Base-by-base conservation (phyloP, 2,113 vertebrate species). In the Odocoileus virginianus region DNA sequence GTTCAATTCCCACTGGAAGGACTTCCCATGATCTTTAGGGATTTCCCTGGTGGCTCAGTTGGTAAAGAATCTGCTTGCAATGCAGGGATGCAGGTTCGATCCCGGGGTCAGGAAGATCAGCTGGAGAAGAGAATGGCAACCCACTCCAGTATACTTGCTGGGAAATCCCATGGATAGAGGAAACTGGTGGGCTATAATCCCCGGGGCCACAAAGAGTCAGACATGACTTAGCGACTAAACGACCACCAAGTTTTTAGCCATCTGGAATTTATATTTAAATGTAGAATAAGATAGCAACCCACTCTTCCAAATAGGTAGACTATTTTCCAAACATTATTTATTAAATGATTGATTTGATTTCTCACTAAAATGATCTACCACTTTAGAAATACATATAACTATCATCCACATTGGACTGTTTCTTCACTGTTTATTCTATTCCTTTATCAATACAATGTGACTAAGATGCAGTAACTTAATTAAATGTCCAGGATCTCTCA, bases 381-480 rank as follows among this genome's bases (percentile, higher is more conserved):
- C 4, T 50, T 87, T 7, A 19, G 30, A 87, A 87, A 84, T 40
- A 92, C 23, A 92, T 55, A 88, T 27, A 92, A 88, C 64, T 87
- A 55, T 81, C 71, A 58, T 71, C 27, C 52, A 50, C 28, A 23
- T 5, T 61, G 76, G 52, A 15, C 21, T 58, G 47, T 30, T 71
- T 82, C 45, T 55, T 7, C 10, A 11, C 36, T 57, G 15, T 84
- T 52, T 40, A 21, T 86, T 86, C 52, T 50, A 76, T 85, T 85
- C n/a, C 30, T 78, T 71, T 71, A 14, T 71, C 57, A 58, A 81
- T 86, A 50, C 12, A 43, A 57, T 15, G 40, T 5, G 2, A 85
- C 40, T 40, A 33, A 23, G 40, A 81, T 12, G 1, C 2, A 40
- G 13, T 54, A 36, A 7, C 61, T 87, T 81, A 58, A 94, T n/a